phyloP scores from a whole-genome alignment of 2,113 vertebrate genomes.

The Dicrurus megarhynchus region DNA sequence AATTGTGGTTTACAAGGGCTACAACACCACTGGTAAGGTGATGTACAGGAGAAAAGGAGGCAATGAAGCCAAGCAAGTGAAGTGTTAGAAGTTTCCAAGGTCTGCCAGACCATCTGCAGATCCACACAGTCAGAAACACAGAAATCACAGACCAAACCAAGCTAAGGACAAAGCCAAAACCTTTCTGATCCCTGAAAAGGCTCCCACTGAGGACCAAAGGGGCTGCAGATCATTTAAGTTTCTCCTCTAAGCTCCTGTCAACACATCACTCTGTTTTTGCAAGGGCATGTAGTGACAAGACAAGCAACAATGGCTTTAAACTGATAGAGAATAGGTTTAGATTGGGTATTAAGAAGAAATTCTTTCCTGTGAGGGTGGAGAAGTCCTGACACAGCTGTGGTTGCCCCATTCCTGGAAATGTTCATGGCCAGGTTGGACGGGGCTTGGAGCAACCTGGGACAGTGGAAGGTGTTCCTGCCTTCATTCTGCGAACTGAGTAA shows the following conservation, averaged over 20 bases:
- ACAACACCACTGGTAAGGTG: neutral
- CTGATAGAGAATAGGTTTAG: neutral
- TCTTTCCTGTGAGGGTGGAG: neutral
- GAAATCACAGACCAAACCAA: neutral
- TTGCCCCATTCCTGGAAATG: neutral
- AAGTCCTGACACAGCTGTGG: neutral
- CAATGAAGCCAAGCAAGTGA: neutral
- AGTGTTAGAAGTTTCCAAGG: neutral
- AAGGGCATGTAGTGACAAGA: neutral
- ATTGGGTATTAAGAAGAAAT: neutral
- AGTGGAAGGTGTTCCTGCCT: neutral
- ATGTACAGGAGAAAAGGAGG: neutral
- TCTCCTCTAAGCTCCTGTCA: neutral
- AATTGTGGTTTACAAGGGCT: neutral
- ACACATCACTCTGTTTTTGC: neutral
- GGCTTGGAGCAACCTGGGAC: fast-evolving
- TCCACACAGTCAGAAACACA: neutral
- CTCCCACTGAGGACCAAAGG: neutral
- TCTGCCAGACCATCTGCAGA: neutral
- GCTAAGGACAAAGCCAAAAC: neutral
- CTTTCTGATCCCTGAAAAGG: neutral
- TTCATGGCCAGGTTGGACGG: fast-evolving
- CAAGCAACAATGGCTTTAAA: neutral
- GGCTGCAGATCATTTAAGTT: neutral
- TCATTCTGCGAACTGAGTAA: neutral